Percentiles rank a stretch among this genome's conserved stretches.
Evolutionary conservation across 2,888 invertebrate species (phyloP).

Genomic region (Rhagium mordax): DNA sequence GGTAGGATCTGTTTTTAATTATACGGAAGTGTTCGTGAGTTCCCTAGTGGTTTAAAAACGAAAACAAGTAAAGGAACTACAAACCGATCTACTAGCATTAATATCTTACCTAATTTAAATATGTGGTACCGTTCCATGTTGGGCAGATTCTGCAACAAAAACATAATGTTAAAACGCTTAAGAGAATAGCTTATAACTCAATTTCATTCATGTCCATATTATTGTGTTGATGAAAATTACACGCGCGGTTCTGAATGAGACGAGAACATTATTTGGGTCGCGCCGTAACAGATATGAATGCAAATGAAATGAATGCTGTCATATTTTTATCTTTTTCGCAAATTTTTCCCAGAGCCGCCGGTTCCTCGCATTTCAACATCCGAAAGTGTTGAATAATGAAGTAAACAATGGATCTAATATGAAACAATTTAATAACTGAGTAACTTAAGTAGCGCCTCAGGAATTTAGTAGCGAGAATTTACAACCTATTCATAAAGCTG

Average conservation of each 20-base stretch:
- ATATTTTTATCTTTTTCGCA: slow-evolving; percentile 10
- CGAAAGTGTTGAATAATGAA: slow-evolving; percentile 2
- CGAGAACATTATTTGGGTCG: slow-evolving; percentile 1
- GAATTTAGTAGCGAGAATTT: slow-evolving; percentile 16
- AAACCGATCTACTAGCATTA: too few relatives aligned
- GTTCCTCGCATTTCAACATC: slow-evolving; percentile 15
- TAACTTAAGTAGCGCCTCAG: slow-evolving; percentile 17
- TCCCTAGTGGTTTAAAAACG: too few relatives aligned
- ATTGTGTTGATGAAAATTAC: not conserved
- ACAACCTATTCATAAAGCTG: not conserved
- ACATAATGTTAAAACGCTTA: slow-evolving; percentile 4
- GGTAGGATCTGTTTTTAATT: too few relatives aligned
- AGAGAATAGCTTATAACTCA: not conserved
- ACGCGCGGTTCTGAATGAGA: not conserved
- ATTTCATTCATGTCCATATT: not conserved
- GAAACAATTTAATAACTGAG: slow-evolving; percentile 14
- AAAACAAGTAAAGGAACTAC: too few relatives aligned
- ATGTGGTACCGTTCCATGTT: slow-evolving; percentile 59
- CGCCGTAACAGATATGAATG: not conserved
- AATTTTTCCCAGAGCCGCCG: slow-evolving; percentile 3
- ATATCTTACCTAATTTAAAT: slow-evolving; percentile 59
- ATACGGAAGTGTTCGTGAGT: too few relatives aligned
- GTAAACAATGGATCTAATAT: slow-evolving; percentile 10
- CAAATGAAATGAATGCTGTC: slow-evolving; percentile 10
- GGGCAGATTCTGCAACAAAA: slow-evolving; percentile 52